Conservation (phyloP, 2,888 invertebrate genomes). For the Ochlodes sylvanus region DNA sequence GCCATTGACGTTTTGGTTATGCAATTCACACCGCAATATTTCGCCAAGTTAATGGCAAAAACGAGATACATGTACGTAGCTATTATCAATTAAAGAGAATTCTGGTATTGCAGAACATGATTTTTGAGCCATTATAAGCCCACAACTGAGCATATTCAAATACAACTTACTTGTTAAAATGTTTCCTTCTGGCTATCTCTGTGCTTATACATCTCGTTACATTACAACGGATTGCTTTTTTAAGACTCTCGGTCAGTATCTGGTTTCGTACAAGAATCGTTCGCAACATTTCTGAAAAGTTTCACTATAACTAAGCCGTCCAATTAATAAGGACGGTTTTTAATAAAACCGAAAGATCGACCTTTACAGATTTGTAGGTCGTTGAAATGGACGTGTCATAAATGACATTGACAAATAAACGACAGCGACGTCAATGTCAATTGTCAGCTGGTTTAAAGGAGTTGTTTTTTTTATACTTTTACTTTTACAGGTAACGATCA, state of each 20-base stretch:
- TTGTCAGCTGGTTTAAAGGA: too few species aligned
- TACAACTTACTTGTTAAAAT: slow-evolving; percentile 83
- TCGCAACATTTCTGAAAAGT: slow-evolving; percentile 86
- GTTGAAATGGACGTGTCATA: slow-evolving; percentile 52
- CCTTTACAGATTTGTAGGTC: slow-evolving; percentile 81
- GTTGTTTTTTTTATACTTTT: too few species aligned
- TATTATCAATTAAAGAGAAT: background rate
- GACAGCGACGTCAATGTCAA: background rate
- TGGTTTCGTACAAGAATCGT: slow-evolving; percentile 89
- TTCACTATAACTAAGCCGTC: slow-evolving; percentile 66
- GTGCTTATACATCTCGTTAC: slow-evolving; percentile 85
- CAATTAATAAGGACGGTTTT: slow-evolving; percentile 74
- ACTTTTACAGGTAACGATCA: too few species aligned
- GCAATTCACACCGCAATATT: slow-evolving; percentile 63
- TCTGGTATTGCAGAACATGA: background rate
- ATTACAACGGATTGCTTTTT: slow-evolving; percentile 85
- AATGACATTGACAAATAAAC: slow-evolving; percentile 40
- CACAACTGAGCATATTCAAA: slow-evolving; percentile 1
- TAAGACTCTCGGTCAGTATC: slow-evolving; percentile 86
- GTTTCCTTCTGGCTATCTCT: slow-evolving; percentile 86
- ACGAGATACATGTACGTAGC: background rate
- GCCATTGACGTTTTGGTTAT: slow-evolving; percentile 79
- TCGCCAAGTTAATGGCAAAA: slow-evolving; percentile 23
- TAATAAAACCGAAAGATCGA: slow-evolving; percentile 66
- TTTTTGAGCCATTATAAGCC: background rate